Evolutionary conservation across 1,140 invertebrate species (phyloP).

Genomic region (Aphidius ervi): DNA sequence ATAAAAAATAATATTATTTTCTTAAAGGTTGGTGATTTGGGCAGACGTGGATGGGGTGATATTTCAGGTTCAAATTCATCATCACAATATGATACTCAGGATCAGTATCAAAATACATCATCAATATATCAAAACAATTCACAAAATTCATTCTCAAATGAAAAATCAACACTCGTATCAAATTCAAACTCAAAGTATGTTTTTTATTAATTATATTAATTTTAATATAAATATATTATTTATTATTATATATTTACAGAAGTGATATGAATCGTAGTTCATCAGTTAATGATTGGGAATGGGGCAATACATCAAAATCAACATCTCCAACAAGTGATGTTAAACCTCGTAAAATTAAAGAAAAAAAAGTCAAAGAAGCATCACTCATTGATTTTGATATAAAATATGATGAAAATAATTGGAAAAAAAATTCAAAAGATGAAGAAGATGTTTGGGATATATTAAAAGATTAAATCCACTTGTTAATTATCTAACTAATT

Average conservation of each 20-base stretch:
- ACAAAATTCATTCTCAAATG: constrained; percentile 48
- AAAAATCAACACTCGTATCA: constrained; percentile 53
- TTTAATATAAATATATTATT: constrained; percentile 13
- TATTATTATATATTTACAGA: constrained; percentile 25
- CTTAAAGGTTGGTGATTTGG: constrained; percentile 63
- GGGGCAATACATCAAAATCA: constrained; percentile 31
- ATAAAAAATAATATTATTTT: constrained; percentile 4
- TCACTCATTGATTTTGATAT: constrained; percentile 53
- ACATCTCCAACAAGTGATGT: constrained; percentile 24
- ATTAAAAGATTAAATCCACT: constrained; percentile 51
- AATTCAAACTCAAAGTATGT: constrained; percentile 28
- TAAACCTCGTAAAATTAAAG: constrained; percentile 35
- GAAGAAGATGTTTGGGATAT: constrained; percentile 59
- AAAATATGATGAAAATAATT: constrained; percentile 43
- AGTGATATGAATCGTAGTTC: constrained; percentile 29
- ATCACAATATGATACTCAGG: constrained; percentile 41
- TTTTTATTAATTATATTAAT: not conserved
- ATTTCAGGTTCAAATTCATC: constrained; percentile 57
- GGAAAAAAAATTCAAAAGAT: constrained; percentile 41
- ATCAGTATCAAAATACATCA: constrained; percentile 49
- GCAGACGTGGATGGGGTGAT: constrained; percentile 67
- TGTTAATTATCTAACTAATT: constrained; percentile 5
- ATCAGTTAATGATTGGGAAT: constrained; percentile 38
- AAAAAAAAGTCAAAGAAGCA: constrained; percentile 44
- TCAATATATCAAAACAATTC: constrained; percentile 47